Evolutionary conservation across 2,113 vertebrate species (phyloP).

Genomic region (Desmodus rotundus): DNA sequence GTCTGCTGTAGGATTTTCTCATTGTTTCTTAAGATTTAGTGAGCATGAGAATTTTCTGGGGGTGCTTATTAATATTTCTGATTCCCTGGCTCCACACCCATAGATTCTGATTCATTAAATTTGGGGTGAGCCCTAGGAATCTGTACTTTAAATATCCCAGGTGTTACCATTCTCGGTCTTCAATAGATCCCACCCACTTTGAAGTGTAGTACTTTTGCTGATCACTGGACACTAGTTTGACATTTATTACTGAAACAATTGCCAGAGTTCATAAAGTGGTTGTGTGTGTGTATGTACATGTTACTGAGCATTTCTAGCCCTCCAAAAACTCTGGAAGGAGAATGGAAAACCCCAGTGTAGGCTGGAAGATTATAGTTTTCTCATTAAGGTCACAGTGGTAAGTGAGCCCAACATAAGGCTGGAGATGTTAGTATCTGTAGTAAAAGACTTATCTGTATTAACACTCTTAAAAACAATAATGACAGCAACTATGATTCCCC

Average conservation of each 20-base stretch:
- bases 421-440: not conserved
- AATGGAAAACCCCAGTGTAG: not conserved
- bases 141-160: not conserved
- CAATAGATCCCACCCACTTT: not conserved
- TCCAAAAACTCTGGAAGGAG: not conserved
- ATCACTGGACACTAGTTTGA: not conserved
- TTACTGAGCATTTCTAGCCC: constrained; percentile 13
- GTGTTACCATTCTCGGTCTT: constrained; percentile 10
- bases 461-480: not conserved
- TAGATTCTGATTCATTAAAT: constrained; percentile 1
- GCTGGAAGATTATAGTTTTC: not conserved
- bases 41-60: not conserved
- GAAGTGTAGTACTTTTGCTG: not conserved
- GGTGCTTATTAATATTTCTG: constrained; percentile 10
- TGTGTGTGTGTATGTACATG: not conserved
- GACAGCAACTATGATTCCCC: not conserved
- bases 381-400: not conserved
- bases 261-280: not conserved
- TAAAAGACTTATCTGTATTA: not conserved
- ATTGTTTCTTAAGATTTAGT: constrained; percentile 16
- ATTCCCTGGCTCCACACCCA: not conserved
- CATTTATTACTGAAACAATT: constrained; percentile 17
- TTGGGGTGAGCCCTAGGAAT: not conserved
- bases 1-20: not conserved
- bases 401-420: not conserved